These are phyloP conservation scores for Petrocephalus microphthalmus DNA, from an alignment of 2,113 vertebrate species.

Conservation along the genomic window DNA sequence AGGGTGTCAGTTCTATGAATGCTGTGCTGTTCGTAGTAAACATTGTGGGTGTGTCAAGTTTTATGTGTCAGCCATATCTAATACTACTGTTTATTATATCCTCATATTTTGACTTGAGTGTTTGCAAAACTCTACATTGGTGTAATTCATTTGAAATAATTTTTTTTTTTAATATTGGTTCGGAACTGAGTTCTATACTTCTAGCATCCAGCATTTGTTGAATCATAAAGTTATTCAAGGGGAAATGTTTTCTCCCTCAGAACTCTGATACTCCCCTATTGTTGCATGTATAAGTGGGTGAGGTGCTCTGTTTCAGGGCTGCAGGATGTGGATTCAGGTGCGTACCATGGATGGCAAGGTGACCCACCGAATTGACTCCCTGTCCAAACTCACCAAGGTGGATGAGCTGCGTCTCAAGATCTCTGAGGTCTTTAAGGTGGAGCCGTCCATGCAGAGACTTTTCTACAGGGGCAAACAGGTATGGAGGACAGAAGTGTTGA, in stretches of 20 bases:
- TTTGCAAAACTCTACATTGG: background rate
- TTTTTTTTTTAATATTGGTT: background rate
- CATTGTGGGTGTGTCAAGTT: background rate
- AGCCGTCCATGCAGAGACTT: conserved; percentile 76
- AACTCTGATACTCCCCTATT: background rate
- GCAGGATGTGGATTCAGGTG: conserved; percentile 96
- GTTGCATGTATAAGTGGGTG: background rate
- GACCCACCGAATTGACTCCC: conserved; percentile 78
- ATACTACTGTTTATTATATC: background rate
- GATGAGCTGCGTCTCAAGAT: conserved; percentile 79
- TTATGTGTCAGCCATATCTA: background rate
- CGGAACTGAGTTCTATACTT: background rate
- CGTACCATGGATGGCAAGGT: conserved; percentile 93
- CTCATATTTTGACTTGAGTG: background rate
- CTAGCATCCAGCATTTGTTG: background rate
- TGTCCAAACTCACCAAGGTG: conserved; percentile 92
- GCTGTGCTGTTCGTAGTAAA: background rate
- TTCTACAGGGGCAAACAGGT: conserved; percentile 97
- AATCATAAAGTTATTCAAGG: background rate
- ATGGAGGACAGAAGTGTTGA: conserved; percentile 15
- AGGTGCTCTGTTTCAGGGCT: conserved; percentile 37
- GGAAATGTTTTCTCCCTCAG: background rate
- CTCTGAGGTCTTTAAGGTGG: conserved; percentile 75
- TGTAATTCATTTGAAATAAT: background rate
- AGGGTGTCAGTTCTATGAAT: background rate